Conservation (phyloP, 2,113 vertebrate genomes). For the Hyaena hyaena region DNA sequence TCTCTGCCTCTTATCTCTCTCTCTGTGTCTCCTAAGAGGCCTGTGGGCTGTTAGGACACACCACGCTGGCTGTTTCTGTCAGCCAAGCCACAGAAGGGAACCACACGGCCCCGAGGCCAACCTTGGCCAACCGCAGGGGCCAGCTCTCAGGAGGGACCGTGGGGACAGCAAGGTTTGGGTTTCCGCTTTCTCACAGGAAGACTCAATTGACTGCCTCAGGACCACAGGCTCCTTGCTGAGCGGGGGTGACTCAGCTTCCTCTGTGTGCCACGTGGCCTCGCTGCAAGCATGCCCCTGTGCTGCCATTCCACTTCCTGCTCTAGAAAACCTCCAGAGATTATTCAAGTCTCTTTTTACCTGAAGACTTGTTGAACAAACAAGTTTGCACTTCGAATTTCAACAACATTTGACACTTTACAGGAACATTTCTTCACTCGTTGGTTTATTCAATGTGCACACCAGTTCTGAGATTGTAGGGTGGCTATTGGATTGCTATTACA, state of each 20-base stretch:
- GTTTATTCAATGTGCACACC: background rate
- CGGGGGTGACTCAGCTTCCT: slow-evolving; percentile 68
- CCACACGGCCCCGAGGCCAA: background rate
- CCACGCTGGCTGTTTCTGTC: background rate
- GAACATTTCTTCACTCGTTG: background rate
- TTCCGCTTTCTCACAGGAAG: slow-evolving; percentile 55
- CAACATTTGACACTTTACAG: background rate
- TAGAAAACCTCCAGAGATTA: background rate
- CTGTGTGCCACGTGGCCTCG: fast-evolving
- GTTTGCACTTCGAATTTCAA: background rate
- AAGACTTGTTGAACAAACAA: background rate
- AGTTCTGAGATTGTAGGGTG: background rate
- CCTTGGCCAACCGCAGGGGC: slow-evolving; percentile 26
- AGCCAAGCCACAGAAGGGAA: background rate
- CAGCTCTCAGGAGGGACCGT: background rate
- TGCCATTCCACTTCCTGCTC: background rate
- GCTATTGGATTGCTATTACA: background rate
- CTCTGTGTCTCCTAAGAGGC: background rate
- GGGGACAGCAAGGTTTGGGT: background rate
- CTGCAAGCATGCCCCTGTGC: background rate
- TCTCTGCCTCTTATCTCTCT: background rate
- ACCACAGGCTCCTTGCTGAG: background rate
- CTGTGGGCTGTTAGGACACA: background rate
- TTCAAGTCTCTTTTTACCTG: background rate
- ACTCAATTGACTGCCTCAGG: background rate